Evolutionary conservation across 1,140 invertebrate genomes (phyloP).

Genomic region (Heliconius hermathena): DNA sequence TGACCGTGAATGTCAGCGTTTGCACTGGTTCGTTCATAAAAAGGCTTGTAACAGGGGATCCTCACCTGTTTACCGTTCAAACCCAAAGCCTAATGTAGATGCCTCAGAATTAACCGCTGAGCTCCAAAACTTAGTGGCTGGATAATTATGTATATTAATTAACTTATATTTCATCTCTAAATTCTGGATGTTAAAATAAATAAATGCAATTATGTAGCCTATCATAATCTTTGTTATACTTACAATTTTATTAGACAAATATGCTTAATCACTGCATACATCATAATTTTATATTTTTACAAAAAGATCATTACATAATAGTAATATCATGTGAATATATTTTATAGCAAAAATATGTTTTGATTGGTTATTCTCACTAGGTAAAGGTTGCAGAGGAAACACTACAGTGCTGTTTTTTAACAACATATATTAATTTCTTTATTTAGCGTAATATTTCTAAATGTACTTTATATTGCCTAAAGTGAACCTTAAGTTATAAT

Average conservation of each 20-base stretch:
- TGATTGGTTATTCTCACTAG: too few relatives aligned
- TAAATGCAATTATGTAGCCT: conserved; percentile 8
- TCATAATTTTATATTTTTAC: conserved; percentile 10
- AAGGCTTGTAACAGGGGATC: conserved; percentile 87
- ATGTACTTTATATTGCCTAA: too few relatives aligned
- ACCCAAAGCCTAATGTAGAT: conserved; percentile 68
- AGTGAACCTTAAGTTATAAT: too few relatives aligned
- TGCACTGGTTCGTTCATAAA: conserved; percentile 98
- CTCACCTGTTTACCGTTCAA: conserved; percentile 51
- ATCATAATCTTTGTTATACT: neutral
- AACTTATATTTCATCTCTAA: neutral
- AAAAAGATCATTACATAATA: neutral
- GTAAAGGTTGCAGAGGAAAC: too few relatives aligned
- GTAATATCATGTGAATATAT: neutral
- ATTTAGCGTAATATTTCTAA: too few relatives aligned
- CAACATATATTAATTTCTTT: too few relatives aligned
- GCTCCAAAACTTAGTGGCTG: conserved; percentile 75
- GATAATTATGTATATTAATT: conserved; percentile 51
- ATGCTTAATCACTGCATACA: conserved; percentile 10
- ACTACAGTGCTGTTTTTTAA: too few relatives aligned
- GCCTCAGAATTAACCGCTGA: conserved; percentile 72
- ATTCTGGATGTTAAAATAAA: neutral
- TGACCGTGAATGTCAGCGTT: conserved; percentile 94
- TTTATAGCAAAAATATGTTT: too few relatives aligned
- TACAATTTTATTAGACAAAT: neutral